These are phyloP conservation scores for Drosophila aff. DNA, from an alignment of 1,140 invertebrate species.

Conservation along the genomic window DNA sequence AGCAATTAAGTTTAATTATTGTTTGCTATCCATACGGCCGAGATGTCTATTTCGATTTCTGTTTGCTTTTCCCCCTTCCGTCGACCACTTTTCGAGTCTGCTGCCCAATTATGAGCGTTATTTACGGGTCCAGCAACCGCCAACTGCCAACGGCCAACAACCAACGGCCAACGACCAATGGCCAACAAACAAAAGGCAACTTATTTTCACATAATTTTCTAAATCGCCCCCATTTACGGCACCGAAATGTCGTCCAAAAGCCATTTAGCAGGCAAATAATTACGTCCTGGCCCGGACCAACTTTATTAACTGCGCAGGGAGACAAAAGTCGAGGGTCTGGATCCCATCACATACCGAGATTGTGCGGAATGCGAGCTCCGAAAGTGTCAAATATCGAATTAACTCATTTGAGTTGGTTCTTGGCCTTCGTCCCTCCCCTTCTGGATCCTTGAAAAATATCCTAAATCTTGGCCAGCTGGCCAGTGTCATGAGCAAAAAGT, in stretches of 20 bases:
- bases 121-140: constrained; percentile 56
- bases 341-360: constrained; percentile 42
- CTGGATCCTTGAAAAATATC: constrained; percentile 38
- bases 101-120: constrained; percentile 68
- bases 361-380: constrained; percentile 61
- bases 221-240: constrained; percentile 71
- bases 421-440: constrained; percentile 2
- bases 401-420: constrained; percentile 68
- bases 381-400: constrained; percentile 84
- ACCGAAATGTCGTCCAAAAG: constrained; percentile 69
- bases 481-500: constrained; percentile 69
- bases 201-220: constrained; percentile 79
- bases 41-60: constrained; percentile 40
- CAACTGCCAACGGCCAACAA: constrained; percentile 42
- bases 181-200: constrained; percentile 67
- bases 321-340: constrained; percentile 40
- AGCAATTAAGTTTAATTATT: constrained; percentile 80
- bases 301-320: constrained; percentile 73
- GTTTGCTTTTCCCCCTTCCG: constrained; percentile 26
- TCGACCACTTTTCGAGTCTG: constrained; percentile 37
- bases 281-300: constrained; percentile 61
- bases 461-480: constrained; percentile 76
- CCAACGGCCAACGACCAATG: constrained; percentile 28
- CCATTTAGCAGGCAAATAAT: constrained; percentile 81
- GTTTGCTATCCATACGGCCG: constrained; percentile 55